Evolutionary conservation across 1,140 invertebrate species (phyloP), one percentile per base, ranked within the genome.

Genomic region (Adoxophyes honmai): DNA sequence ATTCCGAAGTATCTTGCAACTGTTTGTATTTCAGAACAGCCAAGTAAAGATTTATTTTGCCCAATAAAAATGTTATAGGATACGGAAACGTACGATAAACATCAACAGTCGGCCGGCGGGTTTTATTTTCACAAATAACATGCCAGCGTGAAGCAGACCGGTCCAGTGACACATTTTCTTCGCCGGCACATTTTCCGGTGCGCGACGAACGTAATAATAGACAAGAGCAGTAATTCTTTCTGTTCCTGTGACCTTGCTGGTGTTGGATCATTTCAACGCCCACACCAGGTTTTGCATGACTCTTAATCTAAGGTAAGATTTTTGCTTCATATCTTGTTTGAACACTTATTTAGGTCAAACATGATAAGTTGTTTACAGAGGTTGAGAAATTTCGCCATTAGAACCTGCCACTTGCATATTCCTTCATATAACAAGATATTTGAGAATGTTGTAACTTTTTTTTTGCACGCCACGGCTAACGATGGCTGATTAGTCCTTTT

Each of bases 381-480:
- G 34, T 9, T 18, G 18, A 48, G n/a, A 18, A 44, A 44, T 44
- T 44, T 44, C 39, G 39, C 39, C 42, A 48, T 13, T 4, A 21
- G 42, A 11, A 28, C 21, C 21, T 28, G 21, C 11, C 16, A 48
- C 42, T 11, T 11, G 18, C n/a, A 21, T 48, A 48, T 48, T 48
- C 18, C 42, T 18, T 48, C 42, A n/a, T 16, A 16, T 18, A 21
- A 36, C 34, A 39, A 60, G 55, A 42, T 55, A 53, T 57, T 34
- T 48, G 36, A 42, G 64, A 10, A 53, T 73, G 70, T 75, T 48
- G 52, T 59, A 72, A 71, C 52, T 55, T 28, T 18, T 48, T 53
- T 70, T 80, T 80, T 75, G 62, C 74, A 70, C 48, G 55, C 37
- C 34, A 39, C 48, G 58, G 57, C 68, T 72, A 80, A 52, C 52